phyloP scores from a whole-genome alignment of 2,113 vertebrate species.

The Struthio camelus region DNA sequence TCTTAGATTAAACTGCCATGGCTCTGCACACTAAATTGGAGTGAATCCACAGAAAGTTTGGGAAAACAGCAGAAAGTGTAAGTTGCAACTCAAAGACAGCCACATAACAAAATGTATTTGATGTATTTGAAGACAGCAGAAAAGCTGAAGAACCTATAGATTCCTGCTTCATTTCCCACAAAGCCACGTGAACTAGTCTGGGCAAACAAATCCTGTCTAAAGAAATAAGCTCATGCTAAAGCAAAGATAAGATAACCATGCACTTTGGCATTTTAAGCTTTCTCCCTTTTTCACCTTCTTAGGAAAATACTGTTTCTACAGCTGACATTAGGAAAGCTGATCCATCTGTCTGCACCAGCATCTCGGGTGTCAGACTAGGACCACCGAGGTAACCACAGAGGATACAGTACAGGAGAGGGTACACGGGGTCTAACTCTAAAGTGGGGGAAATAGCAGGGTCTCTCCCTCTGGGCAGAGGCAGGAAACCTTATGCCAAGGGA shows the following conservation, averaged over 20 bases:
- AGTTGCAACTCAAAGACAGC: background rate
- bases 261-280: background rate
- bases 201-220: background rate
- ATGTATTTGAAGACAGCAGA: background rate
- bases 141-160: background rate
- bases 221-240: background rate
- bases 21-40: background rate
- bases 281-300: background rate
- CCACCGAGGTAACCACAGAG: background rate
- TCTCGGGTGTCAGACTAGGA: background rate
- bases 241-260: background rate
- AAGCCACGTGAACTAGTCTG: background rate
- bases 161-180: background rate
- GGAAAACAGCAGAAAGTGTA: background rate
- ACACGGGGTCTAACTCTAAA: background rate
- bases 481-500: background rate
- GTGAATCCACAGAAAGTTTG: rapidly evolving
- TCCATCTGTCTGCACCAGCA: background rate
- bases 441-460: background rate
- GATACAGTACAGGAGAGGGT: rapidly evolving
- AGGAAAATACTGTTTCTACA: background rate
- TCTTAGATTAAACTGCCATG: background rate
- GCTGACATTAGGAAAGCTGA: background rate
- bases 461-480: background rate
- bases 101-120: background rate